Base-by-base conservation (phyloP, 2,888 invertebrate species). In the Athalia cordata region DNA sequence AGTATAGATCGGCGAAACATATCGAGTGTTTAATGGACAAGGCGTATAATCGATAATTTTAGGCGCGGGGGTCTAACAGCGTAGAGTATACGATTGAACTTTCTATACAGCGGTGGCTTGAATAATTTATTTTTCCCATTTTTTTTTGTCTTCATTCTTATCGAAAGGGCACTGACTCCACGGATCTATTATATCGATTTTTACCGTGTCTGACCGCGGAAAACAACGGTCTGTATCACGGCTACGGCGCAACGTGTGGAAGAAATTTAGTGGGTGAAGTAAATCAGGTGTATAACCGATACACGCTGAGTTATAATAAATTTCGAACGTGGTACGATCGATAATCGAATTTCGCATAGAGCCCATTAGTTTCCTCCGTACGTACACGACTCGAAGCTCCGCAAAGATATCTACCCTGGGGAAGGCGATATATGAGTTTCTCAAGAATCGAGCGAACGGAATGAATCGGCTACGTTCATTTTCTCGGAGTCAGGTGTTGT, bases 401-500 rank as follows among this genome's bases (percentile, higher is more conserved):
- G 5, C 9, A 9, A 7, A 7, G 7, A 55, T 55, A n/a, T n/a
- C n/a, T n/a, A 11, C 55, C 55, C 55, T 55, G 11, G 55, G n/a
- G 55, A 9, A 55, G 11, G 57, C 45, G 43, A 70, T 43, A 29
- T 3, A 43, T 57, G 70, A 57, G 57, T 57, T 70, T 50, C 61
- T 61, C 61, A 47, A 49, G 50, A 29, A 62, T 61, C 74, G 15
- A 61, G 45, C 61, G n/a, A 74, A 43, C 11, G 43, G 13, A 72
- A 72, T 72, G 50, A 62, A 75, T 43, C 75, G 13, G 62, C 50
- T 43, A 50, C 61, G 62, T 62, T 62, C 15, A 75, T 62, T 75
- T 75, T 62, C 75, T 75, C 9, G 6, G 62, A 75, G 62, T 62
- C 62, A 75, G 62, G 62, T 75, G 75, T 59, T 75, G 49, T 75